phyloP scores from a whole-genome alignment of 2,113 vertebrate species.

The cattle (Bos taurus) region ARS-UCD2.0 NC_037336.1:33047501-33048000 shows the following conservation, averaged over 20 bases:
- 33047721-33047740: neutral
- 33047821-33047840: neutral
- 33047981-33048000: neutral
- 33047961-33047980: neutral
- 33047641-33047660: neutral
- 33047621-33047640: neutral
- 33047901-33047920: neutral
- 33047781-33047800: neutral
- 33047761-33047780: neutral
- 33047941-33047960: neutral
- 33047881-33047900: neutral
- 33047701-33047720: neutral
- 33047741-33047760: neutral
- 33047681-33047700: neutral
- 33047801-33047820: neutral
- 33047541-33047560: neutral
- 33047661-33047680: neutral
- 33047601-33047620: neutral
- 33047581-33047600: neutral
- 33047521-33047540: neutral
- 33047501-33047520: neutral
- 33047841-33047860: neutral
- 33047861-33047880: neutral
- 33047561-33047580: neutral
- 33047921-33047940: neutral